These are phyloP conservation scores for Euproctis similis DNA, from an alignment of 2,888 invertebrate genomes.

Conservation along the genomic window DNA sequence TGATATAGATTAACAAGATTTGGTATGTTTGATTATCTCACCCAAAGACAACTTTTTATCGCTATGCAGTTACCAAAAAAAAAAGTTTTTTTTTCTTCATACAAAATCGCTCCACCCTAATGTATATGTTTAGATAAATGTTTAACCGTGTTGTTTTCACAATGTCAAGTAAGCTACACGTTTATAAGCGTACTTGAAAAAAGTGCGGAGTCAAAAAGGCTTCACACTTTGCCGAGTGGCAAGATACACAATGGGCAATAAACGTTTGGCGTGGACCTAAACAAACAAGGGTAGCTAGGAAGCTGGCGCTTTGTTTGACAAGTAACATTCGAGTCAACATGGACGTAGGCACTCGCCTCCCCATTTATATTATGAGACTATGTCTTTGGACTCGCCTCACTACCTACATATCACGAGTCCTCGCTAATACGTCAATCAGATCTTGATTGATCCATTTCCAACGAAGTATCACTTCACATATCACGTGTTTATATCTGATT, in stretches of 20 bases:
- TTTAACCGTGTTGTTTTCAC: conserved; percentile 31
- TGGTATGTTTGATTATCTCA: too few relatives aligned
- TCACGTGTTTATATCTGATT: too few relatives aligned
- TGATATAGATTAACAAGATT: conserved; percentile 31
- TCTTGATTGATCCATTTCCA: conserved; percentile 13
- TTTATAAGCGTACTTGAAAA: conserved; percentile 65
- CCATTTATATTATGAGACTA: conserved; percentile 28
- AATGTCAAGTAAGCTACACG: conserved; percentile 50
- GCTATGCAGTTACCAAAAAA: too few relatives aligned
- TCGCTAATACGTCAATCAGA: conserved; percentile 50
- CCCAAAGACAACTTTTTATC: conserved; percentile 28
- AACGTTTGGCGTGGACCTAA: conserved; percentile 71
- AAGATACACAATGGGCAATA: conserved; percentile 72
- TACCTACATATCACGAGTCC: conserved; percentile 23
- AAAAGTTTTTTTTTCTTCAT: too few relatives aligned
- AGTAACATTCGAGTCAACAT: conserved; percentile 71
- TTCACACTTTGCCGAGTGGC: conserved; percentile 67
- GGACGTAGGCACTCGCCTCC: conserved; percentile 31
- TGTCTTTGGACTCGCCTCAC: conserved; percentile 21
- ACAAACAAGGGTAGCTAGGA: conserved; percentile 75
- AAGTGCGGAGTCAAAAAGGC: conserved; percentile 74
- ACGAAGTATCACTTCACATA: too few relatives aligned
- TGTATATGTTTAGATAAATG: too few relatives aligned
- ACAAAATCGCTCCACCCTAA: too few relatives aligned
- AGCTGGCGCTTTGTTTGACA: conserved; percentile 70